Conservation (phyloP, 1,140 invertebrate species). For the Halyomorpha halys region DNA sequence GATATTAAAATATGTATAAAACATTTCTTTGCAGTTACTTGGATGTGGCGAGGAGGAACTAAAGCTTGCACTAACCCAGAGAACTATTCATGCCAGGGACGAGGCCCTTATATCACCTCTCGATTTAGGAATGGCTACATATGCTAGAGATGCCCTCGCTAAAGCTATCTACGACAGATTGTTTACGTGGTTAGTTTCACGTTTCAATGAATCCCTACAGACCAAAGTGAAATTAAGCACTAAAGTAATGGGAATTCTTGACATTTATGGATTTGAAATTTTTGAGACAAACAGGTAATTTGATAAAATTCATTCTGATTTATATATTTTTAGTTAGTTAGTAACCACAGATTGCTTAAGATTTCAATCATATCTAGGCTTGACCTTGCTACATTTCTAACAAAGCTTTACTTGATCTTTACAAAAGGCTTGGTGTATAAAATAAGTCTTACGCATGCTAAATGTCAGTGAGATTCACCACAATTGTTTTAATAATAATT, state of each 20-base stretch:
- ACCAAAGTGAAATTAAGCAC: constrained; percentile 39
- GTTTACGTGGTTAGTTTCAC: constrained; percentile 77
- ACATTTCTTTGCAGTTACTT: constrained; percentile 45
- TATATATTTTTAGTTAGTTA: not conserved
- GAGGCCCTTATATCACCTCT: constrained; percentile 73
- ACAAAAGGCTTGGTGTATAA: too few species aligned
- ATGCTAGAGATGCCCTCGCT: constrained; percentile 72
- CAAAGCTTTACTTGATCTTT: too few species aligned
- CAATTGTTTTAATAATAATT: too few species aligned
- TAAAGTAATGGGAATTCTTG: constrained; percentile 71
- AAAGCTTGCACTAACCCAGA: constrained; percentile 60
- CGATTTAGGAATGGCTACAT: constrained; percentile 62
- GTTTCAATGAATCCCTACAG: constrained; percentile 66
- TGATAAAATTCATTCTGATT: not conserved
- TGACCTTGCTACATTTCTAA: too few species aligned
- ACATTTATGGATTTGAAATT: constrained; percentile 81
- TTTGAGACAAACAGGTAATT: constrained; percentile 57
- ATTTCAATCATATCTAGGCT: too few species aligned
- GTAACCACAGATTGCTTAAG: too few species aligned
- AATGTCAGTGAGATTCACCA: too few species aligned
- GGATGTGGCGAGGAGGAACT: constrained; percentile 54
- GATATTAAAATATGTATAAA: not conserved
- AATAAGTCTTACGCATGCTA: too few species aligned
- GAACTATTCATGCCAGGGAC: constrained; percentile 72
- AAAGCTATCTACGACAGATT: constrained; percentile 80